These are phyloP conservation scores for Labroides dimidiatus DNA, from an alignment of 2,797 vertebrate genomes.

Conservation along the genomic window DNA sequence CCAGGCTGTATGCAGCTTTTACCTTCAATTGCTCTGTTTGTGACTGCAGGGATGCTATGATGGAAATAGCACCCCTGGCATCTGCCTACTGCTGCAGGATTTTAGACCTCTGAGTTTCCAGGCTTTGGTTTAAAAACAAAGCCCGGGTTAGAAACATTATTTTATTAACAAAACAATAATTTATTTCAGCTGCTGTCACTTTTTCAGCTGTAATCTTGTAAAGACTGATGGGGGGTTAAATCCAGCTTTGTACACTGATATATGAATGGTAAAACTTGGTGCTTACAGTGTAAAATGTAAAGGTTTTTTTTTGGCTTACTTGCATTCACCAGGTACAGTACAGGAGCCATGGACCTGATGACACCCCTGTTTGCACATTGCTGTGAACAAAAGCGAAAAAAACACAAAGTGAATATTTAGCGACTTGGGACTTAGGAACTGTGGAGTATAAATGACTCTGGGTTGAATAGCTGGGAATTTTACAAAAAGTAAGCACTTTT, in stretches of 20 bases:
- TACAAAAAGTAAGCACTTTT: too few species aligned
- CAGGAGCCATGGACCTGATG: conserved; percentile 83
- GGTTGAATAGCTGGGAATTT: too few species aligned
- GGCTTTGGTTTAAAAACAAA: conserved; percentile 7
- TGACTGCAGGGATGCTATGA: not conserved
- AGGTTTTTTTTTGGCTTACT: conserved; percentile 69
- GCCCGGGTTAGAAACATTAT: too few species aligned
- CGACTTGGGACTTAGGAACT: not conserved
- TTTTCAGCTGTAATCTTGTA: not conserved
- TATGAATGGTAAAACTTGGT: not conserved
- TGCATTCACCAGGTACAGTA: conserved; percentile 83
- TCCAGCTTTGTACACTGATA: not conserved
- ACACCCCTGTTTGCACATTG: conserved; percentile 85
- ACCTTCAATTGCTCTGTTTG: not conserved
- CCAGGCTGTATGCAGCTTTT: not conserved
- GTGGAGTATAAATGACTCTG: too few species aligned
- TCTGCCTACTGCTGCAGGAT: conserved; percentile 3
- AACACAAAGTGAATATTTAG: conserved; percentile 4
- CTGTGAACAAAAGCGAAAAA: conserved; percentile 67
- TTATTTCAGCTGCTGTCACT: not conserved
- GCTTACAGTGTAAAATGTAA: not conserved
- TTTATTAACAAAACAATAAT: too few species aligned
- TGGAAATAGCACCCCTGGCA: not conserved
- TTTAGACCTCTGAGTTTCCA: not conserved
- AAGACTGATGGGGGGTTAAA: too few species aligned